Conservation (phyloP, 2,888 invertebrate genomes). For the Drosophila pegasa region DNA sequence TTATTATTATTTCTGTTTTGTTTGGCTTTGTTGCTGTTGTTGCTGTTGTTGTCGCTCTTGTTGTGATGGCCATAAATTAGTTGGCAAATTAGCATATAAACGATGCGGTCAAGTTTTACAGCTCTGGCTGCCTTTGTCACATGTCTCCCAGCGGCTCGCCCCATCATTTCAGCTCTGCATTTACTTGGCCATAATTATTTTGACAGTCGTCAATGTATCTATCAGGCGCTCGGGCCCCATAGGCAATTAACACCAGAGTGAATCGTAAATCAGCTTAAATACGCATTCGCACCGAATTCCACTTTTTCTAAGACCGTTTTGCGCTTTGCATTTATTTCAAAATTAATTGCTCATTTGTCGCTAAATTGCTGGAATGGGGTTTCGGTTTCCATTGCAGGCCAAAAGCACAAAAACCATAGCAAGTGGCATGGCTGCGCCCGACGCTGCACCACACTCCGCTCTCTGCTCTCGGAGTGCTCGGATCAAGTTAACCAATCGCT, state of each 20-base stretch:
- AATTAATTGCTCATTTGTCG: conserved; percentile 84
- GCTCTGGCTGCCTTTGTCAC: conserved; percentile 62
- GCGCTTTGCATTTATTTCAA: conserved; percentile 80
- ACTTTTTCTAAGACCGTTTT: conserved; percentile 22
- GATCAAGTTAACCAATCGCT: conserved; percentile 47
- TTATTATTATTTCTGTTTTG: conserved; percentile 24
- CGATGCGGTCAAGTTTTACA: conserved; percentile 70
- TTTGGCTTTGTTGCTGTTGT: conserved; percentile 37
- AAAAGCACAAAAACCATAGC: conserved; percentile 47
- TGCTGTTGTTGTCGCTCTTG: conserved; percentile 74
- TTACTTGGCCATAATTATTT: conserved; percentile 32
- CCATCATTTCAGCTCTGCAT: conserved; percentile 29
- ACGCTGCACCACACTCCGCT: conserved; percentile 4
- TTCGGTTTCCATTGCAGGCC: conserved; percentile 74
- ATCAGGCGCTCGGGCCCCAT: conserved; percentile 1
- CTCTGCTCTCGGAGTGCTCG: too few species aligned
- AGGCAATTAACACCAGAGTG: conserved; percentile 23
- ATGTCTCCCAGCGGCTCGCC: conserved; percentile 31
- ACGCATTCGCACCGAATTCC: conserved; percentile 5
- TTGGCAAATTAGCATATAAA: conserved; percentile 74
- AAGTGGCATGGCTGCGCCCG: conserved; percentile 59
- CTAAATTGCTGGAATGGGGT: conserved; percentile 83
- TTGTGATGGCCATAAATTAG: conserved; percentile 74
- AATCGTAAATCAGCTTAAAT: conserved; percentile 2
- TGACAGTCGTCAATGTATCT: conserved; percentile 26